Base-by-base conservation (phyloP, 2,888 invertebrate genomes). In the Pseudanteris insignis region DNA sequence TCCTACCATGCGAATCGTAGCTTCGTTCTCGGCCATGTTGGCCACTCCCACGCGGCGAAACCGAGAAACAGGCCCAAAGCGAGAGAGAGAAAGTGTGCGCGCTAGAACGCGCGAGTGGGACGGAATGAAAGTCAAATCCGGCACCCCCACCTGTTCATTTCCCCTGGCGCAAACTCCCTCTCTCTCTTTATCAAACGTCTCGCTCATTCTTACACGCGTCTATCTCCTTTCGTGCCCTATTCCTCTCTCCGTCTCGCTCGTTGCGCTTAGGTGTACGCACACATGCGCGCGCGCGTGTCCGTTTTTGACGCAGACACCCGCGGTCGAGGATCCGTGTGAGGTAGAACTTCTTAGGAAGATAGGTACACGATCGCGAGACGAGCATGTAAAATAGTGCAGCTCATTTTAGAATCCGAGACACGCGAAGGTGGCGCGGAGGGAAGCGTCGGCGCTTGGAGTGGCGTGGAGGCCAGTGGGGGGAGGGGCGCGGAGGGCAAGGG, bases 21-120 rank as follows among this genome's bases (percentile, higher is more conserved):
- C 71, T 70, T 74, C 71, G 68, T 65, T 69, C 54, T 69, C 70
- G 73, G 77, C 77, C 77, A 77, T 77, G 71, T 77, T 78, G 75
- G 77, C 74, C 70, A 75, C 77, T 76, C 77, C 77, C 71, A 74
- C 74, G 51, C 59, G 37, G 66, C 70, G 66, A 69, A 47, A 69
- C 69, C 69, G 67, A 67, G 1, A 33, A 13, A 25, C n/a, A n/a
- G n/a, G n/a, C n/a, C n/a, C n/a, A n/a, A n/a, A n/a, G n/a, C n/a
- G 29, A 25, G 50, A 34, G 37, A 37, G 14, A 9, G 32, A 32
- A 21, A 26, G 37, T 30, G 14, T 2, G n/a, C n/a, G n/a, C n/a
- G n/a, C n/a, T n/a, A n/a, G n/a, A n/a, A n/a, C n/a, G 33, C 26
- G 66, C 70, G 66, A 21, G 21, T 5, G 21, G 7, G 21, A 70